Percentiles rank a stretch among this genome's conserved stretches.
These are phyloP conservation scores for Hystrix brachyura DNA, from an alignment of 2,113 vertebrate genomes.

Conservation along the genomic window DNA sequence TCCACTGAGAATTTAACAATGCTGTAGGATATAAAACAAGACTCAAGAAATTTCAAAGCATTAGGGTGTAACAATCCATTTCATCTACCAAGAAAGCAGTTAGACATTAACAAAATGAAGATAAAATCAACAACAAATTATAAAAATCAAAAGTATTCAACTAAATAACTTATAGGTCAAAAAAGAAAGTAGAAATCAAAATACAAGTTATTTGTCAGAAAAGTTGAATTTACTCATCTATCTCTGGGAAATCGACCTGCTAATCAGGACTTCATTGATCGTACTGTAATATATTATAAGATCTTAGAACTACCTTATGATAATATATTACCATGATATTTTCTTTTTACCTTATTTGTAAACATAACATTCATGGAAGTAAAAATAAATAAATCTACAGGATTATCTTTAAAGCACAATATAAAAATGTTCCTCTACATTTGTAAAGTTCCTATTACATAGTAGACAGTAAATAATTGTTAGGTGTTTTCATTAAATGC, in stretches of 20 bases:
- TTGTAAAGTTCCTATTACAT: not conserved
- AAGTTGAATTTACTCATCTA: not conserved
- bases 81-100: not conserved
- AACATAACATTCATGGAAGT: not conserved
- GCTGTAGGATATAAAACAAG: not conserved
- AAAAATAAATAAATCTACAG: constrained; percentile 3
- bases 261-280: not conserved
- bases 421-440: not conserved
- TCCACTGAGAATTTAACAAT: not conserved
- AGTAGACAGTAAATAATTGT: not conserved
- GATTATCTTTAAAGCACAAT: not conserved
- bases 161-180: not conserved
- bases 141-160: not conserved
- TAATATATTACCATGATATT: not conserved
- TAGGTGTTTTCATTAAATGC: not conserved
- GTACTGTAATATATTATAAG: not conserved
- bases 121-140: not conserved
- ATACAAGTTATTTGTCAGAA: not conserved
- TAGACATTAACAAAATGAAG: not conserved
- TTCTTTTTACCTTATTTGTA: constrained; percentile 11
- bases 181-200: constrained; percentile 1
- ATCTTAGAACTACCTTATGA: not conserved
- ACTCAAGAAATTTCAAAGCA: not conserved
- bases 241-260: not conserved
- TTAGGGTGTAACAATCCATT: not conserved